Evolutionary conservation across 2,797 vertebrate genomes (phyloP), one percentile per base, ranked within the genome.

Genomic region (Eospalax fontanierii): DNA sequence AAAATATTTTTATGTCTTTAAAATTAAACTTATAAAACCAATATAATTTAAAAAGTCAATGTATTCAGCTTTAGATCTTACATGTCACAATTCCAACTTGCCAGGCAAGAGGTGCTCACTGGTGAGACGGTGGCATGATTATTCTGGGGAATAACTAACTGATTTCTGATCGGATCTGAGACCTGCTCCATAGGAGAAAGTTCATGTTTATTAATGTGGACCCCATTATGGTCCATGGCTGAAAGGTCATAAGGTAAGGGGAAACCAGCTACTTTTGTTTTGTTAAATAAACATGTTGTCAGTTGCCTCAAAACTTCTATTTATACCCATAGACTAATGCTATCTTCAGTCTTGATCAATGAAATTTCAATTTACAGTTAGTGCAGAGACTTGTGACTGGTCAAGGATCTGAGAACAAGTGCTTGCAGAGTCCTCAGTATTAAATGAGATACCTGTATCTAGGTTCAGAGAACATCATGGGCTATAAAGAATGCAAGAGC

Each of bases 1-100:
- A 65, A 57, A 75, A 81, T 94, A 78, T 57, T 87, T 87, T 35
- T 30, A 90, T 28, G 0, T 75, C 89, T 87, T 87, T 38, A 90
- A 79, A 59, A 11, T 87, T 74, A 84, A 92, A 70, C 33, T 87
- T 38, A 92, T n/a, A 65, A 59, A 59, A 30, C 0, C 90, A 93
- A 66, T 78, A 65, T 40, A 21, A 57, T 75, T 24, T 70, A 87
- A 76, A 26, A 30, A 54, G 50, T n/a, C n/a, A 80, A 85, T 3
- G 43, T 54, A 7, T 54, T 54, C 50, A 54, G 50, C 14, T 54
- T 54, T 54, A 54, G 50, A 54, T 81, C 2, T 66, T 30, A 66
- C 65, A 4, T 66, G 65, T 8, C 65, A 66, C 18, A 16, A 66
- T 54, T 9, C 78, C 22, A 38, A 59, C 22, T 4, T 80, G 54